Percentiles rank a stretch among this genome's conserved stretches.
phyloP scores from a whole-genome alignment of 2,888 invertebrate species.

The Sylvicola cinctus region DNA sequence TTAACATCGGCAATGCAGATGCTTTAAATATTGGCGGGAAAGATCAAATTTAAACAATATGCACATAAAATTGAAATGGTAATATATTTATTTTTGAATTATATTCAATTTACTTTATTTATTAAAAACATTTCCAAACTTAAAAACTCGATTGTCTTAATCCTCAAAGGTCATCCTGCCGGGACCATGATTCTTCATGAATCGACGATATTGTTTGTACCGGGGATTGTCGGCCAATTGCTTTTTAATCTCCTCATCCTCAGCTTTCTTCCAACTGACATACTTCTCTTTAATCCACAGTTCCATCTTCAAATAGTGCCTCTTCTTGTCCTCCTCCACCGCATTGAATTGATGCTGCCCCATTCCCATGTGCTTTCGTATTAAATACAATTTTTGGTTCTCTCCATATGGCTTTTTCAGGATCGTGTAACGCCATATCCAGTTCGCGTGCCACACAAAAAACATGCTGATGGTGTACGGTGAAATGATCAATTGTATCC shows the following conservation, averaged over 20 bases:
- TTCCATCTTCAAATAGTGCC: conserved; percentile 50
- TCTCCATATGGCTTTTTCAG: conserved; percentile 53
- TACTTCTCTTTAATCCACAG: conserved; percentile 72
- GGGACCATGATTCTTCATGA: conserved; percentile 76
- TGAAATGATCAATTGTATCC: conserved; percentile 60
- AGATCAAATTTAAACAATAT: too few relatives aligned
- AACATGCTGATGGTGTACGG: conserved; percentile 56
- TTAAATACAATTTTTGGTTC: conserved; percentile 68
- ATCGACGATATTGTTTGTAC: conserved; percentile 75
- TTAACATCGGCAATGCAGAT: too few relatives aligned
- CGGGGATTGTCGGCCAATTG: conserved; percentile 68
- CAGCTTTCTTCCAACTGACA: conserved; percentile 52
- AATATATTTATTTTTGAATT: too few relatives aligned
- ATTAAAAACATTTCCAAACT: too few relatives aligned
- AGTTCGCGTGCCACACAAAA: conserved; percentile 51
- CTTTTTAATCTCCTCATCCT: conserved; percentile 69
- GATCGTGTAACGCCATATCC: conserved; percentile 66
- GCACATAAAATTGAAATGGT: too few relatives aligned
- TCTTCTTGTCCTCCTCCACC: conserved; percentile 50
- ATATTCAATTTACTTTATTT: too few relatives aligned
- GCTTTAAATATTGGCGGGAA: too few relatives aligned
- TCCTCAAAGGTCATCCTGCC: conserved; percentile 85
- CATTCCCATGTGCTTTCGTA: conserved; percentile 55
- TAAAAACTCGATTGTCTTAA: conserved; percentile 16
- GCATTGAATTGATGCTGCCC: conserved; percentile 50